Conservation (phyloP, 2,113 vertebrate genomes). For the Osmerus mordax region DNA sequence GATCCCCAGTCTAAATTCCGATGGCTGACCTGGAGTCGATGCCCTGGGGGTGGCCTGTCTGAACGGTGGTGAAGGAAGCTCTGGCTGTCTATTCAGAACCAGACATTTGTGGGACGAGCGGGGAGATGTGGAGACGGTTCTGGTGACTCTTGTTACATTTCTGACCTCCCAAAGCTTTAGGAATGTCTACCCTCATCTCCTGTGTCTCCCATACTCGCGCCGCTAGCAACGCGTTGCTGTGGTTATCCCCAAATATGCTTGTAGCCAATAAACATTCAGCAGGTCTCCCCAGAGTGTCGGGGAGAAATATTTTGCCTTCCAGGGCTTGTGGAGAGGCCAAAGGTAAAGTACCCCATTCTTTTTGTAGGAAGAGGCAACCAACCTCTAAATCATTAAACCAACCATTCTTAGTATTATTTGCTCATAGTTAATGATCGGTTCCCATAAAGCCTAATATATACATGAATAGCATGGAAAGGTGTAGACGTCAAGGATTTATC, state of each 20-base stretch:
- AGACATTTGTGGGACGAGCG: slow-evolving; percentile 2
- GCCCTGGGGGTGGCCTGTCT: slow-evolving; percentile 15
- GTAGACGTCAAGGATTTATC: too few species aligned
- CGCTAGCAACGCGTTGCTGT: slow-evolving; percentile 69
- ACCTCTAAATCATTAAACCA: not conserved
- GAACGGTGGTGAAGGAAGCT: not conserved
- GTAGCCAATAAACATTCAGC: slow-evolving; percentile 3
- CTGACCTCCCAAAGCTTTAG: slow-evolving; percentile 16
- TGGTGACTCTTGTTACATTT: slow-evolving; percentile 4
- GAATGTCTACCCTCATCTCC: slow-evolving; percentile 31
- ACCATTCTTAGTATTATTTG: too few species aligned
- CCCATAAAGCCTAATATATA: too few species aligned
- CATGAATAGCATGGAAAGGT: too few species aligned
- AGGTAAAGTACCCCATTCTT: slow-evolving; percentile 14
- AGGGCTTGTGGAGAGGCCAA: slow-evolving; percentile 16
- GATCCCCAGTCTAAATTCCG: slow-evolving; percentile 66
- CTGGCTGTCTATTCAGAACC: slow-evolving; percentile 45
- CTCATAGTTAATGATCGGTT: too few species aligned
- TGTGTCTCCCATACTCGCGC: slow-evolving; percentile 55
- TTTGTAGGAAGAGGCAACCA: not conserved
- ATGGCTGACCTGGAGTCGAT: slow-evolving; percentile 11
- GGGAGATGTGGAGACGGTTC: slow-evolving; percentile 29
- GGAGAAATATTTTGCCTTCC: slow-evolving; percentile 12
- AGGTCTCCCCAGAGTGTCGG: slow-evolving; percentile 6
- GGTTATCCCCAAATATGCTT: slow-evolving; percentile 48